phyloP scores from a whole-genome alignment of 2,888 invertebrate genomes.

The Parelbella ahira region DNA sequence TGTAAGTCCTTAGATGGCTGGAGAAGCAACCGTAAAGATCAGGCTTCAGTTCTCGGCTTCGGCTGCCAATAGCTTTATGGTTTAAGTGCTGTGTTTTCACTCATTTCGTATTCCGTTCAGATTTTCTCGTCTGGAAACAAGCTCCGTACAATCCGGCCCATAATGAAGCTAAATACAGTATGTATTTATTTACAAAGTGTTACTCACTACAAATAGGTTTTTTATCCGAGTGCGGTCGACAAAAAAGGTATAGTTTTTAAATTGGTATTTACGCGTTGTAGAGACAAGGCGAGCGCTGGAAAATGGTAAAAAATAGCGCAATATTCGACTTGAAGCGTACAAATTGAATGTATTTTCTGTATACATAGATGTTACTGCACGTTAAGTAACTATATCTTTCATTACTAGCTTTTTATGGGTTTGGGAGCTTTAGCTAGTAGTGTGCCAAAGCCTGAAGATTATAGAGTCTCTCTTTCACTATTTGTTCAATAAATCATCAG shows the following conservation, averaged over 20 bases:
- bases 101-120: constrained; percentile 43
- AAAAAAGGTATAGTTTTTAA: constrained; percentile 23
- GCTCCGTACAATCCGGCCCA: constrained; percentile 3
- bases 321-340: constrained; percentile 1
- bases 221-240: constrained; percentile 4
- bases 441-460: too few species aligned
- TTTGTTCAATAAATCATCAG: too few species aligned
- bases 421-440: too few species aligned
- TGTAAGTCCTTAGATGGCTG: constrained; percentile 34
- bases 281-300: constrained; percentile 7
- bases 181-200: constrained; percentile 21
- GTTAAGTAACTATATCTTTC: neutral
- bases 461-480: too few species aligned
- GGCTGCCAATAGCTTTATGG: constrained; percentile 33
- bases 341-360: constrained; percentile 11
- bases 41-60: constrained; percentile 38
- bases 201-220: constrained; percentile 18
- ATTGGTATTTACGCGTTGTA: constrained; percentile 16
- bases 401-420: too few species aligned
- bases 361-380: constrained; percentile 8
- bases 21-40: constrained; percentile 38
- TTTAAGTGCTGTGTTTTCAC: constrained; percentile 34
- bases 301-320: constrained; percentile 22
- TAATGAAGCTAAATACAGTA: constrained; percentile 26
- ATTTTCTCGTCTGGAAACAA: constrained; percentile 33